These are phyloP conservation scores for Troides oblongomaculatus DNA, from an alignment of 2,888 invertebrate species.

Conservation along the genomic window DNA sequence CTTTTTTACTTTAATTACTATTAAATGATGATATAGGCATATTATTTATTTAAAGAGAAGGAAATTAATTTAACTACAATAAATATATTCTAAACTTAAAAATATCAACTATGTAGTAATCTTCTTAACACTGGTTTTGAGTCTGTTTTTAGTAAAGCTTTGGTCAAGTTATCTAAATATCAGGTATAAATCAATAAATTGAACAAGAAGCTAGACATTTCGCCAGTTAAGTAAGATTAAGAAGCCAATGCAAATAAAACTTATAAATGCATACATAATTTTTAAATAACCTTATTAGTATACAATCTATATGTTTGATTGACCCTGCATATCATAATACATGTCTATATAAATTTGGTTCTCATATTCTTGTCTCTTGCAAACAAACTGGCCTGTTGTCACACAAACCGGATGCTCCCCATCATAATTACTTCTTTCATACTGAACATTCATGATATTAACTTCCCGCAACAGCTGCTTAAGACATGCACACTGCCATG, in stretches of 20 bases:
- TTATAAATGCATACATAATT: not conserved
- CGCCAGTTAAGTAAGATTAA: not conserved
- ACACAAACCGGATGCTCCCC: constrained; percentile 60
- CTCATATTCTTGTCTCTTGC: constrained; percentile 49
- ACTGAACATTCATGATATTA: constrained; percentile 50
- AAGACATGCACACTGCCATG: constrained; percentile 69
- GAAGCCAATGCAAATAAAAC: not conserved
- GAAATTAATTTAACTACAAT: too few species aligned
- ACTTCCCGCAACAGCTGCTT: constrained; percentile 58
- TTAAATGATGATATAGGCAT: too few species aligned
- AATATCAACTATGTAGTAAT: too few species aligned
- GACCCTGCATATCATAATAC: constrained; percentile 11
- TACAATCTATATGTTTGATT: not conserved
- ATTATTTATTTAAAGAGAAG: too few species aligned
- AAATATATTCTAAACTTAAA: too few species aligned
- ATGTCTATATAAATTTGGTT: constrained; percentile 21
- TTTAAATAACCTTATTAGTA: not conserved
- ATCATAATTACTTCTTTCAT: constrained; percentile 51
- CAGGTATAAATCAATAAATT: not conserved
- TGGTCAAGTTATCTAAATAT: too few species aligned
- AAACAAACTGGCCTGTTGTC: constrained; percentile 47
- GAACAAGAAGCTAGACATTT: not conserved
- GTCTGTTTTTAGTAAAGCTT: too few species aligned
- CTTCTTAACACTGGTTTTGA: too few species aligned
- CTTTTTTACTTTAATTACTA: too few species aligned